These are phyloP conservation scores for Dendrolimus houi DNA, from an alignment of 2,888 invertebrate genomes.

Conservation along the genomic window DNA sequence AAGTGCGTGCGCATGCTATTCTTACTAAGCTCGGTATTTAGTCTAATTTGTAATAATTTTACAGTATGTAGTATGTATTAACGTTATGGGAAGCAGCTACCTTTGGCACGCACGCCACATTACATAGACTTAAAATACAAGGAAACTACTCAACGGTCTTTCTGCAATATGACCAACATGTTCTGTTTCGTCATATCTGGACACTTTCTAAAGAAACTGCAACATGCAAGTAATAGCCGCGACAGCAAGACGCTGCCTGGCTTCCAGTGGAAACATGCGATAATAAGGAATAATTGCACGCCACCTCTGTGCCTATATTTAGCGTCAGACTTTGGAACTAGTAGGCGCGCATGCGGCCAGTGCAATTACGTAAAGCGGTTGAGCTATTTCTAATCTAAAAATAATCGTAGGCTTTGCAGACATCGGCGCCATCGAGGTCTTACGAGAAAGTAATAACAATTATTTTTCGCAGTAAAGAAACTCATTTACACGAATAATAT, in stretches of 20 bases:
- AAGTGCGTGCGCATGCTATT: neutral
- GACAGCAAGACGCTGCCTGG: constrained; percentile 46
- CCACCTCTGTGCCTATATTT: constrained; percentile 71
- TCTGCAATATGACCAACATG: constrained; percentile 55
- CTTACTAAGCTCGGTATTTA: neutral
- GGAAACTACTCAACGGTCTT: constrained; percentile 46
- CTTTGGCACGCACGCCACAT: constrained; percentile 60
- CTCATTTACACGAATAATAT: constrained; percentile 2
- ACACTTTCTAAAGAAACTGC: constrained; percentile 73
- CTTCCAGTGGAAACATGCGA: constrained; percentile 72
- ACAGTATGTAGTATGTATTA: constrained; percentile 23
- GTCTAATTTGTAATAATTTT: constrained; percentile 42
- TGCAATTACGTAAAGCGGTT: constrained; percentile 76
- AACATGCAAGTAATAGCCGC: constrained; percentile 46
- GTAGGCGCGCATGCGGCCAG: constrained; percentile 68
- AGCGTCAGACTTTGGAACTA: constrained; percentile 69
- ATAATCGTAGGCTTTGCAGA: constrained; percentile 72
- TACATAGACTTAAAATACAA: constrained; percentile 47
- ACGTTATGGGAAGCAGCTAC: constrained; percentile 36
- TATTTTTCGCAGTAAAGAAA: constrained; percentile 31
- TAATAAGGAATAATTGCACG: constrained; percentile 73
- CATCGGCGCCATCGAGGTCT: constrained; percentile 69
- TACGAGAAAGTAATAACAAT: constrained; percentile 70
- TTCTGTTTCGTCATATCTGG: constrained; percentile 68
- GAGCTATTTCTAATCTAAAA: constrained; percentile 77